phyloP scores from a whole-genome alignment of 2,113 vertebrate genomes.

The Gnathonemus echidnorhynchus region DNA sequence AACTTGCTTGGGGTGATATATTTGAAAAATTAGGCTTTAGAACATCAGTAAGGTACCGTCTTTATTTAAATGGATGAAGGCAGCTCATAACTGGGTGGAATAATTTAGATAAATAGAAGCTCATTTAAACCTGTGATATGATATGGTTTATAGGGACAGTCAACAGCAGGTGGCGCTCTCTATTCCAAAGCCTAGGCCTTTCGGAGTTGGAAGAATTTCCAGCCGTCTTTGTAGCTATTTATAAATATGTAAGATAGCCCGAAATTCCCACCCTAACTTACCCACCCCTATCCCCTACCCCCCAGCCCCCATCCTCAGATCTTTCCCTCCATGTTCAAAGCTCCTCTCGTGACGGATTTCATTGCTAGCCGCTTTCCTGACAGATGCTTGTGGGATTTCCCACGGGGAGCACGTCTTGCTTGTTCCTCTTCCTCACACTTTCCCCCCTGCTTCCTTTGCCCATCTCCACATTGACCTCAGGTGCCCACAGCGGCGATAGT shows the following conservation, averaged over 20 bases:
- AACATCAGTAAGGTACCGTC: neutral
- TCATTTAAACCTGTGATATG: neutral
- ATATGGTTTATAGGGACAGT: neutral
- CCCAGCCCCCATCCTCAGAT: constrained; percentile 18
- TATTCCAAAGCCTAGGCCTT: constrained; percentile 50
- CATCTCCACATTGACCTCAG: neutral
- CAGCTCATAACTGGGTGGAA: neutral
- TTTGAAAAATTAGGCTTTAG: neutral
- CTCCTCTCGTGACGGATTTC: constrained; percentile 49
- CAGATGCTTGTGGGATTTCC: constrained; percentile 50
- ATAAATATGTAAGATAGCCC: constrained; percentile 59
- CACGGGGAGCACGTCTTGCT: constrained; percentile 22
- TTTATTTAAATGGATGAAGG: neutral
- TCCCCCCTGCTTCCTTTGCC: constrained; percentile 12
- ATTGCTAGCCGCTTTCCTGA: constrained; percentile 41
- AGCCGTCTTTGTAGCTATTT: constrained; percentile 63
- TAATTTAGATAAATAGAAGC: neutral
- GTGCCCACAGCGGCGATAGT: neutral
- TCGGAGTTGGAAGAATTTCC: constrained; percentile 48
- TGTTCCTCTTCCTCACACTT: constrained; percentile 3
- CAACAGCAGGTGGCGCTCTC: constrained; percentile 61
- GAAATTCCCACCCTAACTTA: constrained; percentile 32
- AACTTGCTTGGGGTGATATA: neutral
- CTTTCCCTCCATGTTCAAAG: constrained; percentile 64
- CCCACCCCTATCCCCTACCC: neutral